Conservation (phyloP, 2,797 vertebrate species). For the Urosaurus nigricauda region DNA sequence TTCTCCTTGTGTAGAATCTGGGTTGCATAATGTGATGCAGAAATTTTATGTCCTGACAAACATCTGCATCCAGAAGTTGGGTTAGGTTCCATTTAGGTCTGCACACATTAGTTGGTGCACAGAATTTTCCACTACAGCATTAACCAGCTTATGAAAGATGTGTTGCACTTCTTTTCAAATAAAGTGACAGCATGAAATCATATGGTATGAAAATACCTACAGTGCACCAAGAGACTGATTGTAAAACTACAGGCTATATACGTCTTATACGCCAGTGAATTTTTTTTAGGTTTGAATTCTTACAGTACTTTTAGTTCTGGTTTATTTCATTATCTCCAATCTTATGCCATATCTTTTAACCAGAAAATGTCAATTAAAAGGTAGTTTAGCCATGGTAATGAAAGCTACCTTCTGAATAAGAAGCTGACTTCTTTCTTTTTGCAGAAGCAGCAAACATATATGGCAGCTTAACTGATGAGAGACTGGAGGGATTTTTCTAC, state of each 20-base stretch:
- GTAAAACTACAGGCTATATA: not conserved
- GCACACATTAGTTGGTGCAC: not conserved
- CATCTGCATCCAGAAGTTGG: not conserved
- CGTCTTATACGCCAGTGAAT: not conserved
- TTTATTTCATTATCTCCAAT: not conserved
- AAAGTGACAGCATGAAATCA: not conserved
- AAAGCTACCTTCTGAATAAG: slow-evolving; percentile 41
- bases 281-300: not conserved
- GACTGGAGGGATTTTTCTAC: slow-evolving; percentile 36
- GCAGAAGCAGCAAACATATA: not conserved
- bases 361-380: not conserved
- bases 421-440: slow-evolving; percentile 18
- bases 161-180: not conserved
- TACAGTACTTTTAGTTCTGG: not conserved
- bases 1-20: not conserved
- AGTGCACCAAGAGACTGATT: not conserved
- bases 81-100: too few species aligned
- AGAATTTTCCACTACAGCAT: not conserved
- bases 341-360: not conserved
- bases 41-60: not conserved
- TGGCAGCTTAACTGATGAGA: slow-evolving; percentile 36
- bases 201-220: not conserved
- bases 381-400: slow-evolving; percentile 20
- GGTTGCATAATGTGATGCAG: not conserved
- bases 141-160: not conserved